Percentiles rank a stretch among this genome's conserved stretches.
phyloP scores from a whole-genome alignment of 23 tunicate species.

The Botrylloides violaceus region DNA sequence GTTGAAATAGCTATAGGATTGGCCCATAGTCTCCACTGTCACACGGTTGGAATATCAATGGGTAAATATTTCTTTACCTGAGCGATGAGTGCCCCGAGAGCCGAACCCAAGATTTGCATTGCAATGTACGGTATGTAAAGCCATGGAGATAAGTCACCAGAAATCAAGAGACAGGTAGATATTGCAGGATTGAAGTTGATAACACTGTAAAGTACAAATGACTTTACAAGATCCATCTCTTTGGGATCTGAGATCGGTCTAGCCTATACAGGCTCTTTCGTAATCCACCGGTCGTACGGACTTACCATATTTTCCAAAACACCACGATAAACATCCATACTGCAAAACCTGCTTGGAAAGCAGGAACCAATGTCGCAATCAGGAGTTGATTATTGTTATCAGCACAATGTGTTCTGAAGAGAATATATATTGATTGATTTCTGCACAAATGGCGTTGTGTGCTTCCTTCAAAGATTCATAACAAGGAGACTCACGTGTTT shows the following conservation, averaged over 20 bases:
- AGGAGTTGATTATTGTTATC: constrained; percentile 63
- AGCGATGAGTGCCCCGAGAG: constrained; percentile 77
- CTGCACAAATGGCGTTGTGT: background rate
- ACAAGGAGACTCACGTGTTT: too few species aligned
- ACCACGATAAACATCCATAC: constrained; percentile 92
- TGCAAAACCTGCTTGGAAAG: constrained; percentile 94
- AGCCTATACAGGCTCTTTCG: too few species aligned
- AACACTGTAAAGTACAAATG: constrained; percentile 29
- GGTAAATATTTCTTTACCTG: too few species aligned
- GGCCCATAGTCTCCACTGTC: too few species aligned
- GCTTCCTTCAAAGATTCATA: too few species aligned
- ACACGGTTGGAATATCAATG: too few species aligned
- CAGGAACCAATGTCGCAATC: constrained; percentile 76
- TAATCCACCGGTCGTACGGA: too few species aligned
- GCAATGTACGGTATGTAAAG: constrained; percentile 50
- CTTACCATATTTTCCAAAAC: constrained; percentile 91
- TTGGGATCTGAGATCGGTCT: too few species aligned
- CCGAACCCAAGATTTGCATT: constrained; percentile 77
- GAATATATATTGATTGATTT: background rate
- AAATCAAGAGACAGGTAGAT: constrained; percentile 58
- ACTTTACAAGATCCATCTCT: background rate
- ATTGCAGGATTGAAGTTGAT: constrained; percentile 97
- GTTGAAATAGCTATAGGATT: background rate
- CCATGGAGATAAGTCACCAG: constrained; percentile 71
- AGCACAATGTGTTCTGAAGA: constrained; percentile 53